Base-by-base conservation (phyloP, 2,888 invertebrate genomes). In the Noctua comes region DNA sequence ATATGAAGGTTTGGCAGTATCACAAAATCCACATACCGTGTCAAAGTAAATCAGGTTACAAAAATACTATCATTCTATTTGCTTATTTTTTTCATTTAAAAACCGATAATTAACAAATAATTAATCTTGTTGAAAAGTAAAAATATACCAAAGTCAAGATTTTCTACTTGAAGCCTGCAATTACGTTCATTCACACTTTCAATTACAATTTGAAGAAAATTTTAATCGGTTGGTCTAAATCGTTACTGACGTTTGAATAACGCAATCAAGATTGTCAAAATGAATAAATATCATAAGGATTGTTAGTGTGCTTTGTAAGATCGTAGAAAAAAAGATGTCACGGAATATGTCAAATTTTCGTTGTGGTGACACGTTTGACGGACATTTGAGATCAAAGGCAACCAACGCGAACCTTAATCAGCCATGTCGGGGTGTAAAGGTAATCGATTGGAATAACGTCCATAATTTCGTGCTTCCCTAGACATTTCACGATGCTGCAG, bases 1-100 rank as follows among this genome's bases (percentile, higher is more conserved):
- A 87, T 88, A 85, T 84, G 80, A 79, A 66, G 43, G 36, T 84
- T 83, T 70, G 36, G 54, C 36, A 46, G n/a, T 84, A 64, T 82
- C n/a, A 46, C 40, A 27, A 64, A 64, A 70, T 74, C 36, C 43
- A 65, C 46, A 57, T 64, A 73, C 27, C 59, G 68, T 80, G 68
- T 73, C 48, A 80, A 84, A 85, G 43, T 59, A 82, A 82, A 85
- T 82, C 57, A 71, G 57, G 54, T 85, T 81, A 59, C 24, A 46
- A 43, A 66, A 66, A 66, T 59, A 36, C 24, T 77, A 48, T 54
- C 2, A 57, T 43, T 36, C 0, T 36, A 4, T 51, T 82, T 48
- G 24, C 11, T 36, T 43, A 8, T 43, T 51, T 62, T 62, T 8
- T 10, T 43, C n/a, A 70, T 54, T 48, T 68, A 10, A 10, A 27